Conservation (phyloP, 2,113 vertebrate genomes). For the Nesogale talazaci region DNA sequence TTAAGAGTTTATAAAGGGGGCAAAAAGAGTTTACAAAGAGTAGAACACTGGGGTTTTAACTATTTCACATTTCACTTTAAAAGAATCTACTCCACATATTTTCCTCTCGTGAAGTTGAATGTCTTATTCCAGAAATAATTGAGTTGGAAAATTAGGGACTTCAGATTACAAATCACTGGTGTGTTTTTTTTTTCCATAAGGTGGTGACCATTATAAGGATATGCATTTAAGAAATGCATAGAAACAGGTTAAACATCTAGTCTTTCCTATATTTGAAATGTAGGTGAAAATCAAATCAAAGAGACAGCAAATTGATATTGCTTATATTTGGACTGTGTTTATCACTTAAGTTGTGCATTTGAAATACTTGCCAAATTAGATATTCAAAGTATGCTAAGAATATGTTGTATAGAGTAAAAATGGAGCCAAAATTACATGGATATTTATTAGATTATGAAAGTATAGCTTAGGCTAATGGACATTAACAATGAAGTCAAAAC, state of each 20-base stretch:
- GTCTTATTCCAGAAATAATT: background rate
- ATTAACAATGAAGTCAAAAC: constrained; percentile 7
- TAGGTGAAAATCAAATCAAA: constrained; percentile 30
- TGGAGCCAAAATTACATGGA: background rate
- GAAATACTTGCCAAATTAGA: background rate
- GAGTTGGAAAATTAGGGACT: background rate
- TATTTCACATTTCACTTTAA: background rate
- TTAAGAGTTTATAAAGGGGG: constrained; percentile 29
- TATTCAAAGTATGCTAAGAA: background rate
- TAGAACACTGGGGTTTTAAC: background rate
- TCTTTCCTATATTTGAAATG: constrained; percentile 48
- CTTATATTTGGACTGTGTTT: background rate
- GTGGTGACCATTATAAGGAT: background rate
- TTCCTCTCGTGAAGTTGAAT: constrained; percentile 50
- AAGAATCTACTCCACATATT: constrained; percentile 51
- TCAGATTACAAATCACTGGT: background rate
- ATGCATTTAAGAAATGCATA: constrained; percentile 4
- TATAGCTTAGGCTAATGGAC: background rate
- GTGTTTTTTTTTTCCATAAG: background rate
- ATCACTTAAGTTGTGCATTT: background rate
- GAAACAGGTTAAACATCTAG: background rate
- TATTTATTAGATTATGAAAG: constrained; percentile 30
- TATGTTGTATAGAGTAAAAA: constrained; percentile 14
- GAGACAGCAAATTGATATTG: background rate
- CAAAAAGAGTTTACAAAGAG: constrained; percentile 24